Evolutionary conservation across 2,113 vertebrate species (phyloP), one percentile per base, ranked within the genome.

Genomic region (Cyprinodon brontotheroides): DNA sequence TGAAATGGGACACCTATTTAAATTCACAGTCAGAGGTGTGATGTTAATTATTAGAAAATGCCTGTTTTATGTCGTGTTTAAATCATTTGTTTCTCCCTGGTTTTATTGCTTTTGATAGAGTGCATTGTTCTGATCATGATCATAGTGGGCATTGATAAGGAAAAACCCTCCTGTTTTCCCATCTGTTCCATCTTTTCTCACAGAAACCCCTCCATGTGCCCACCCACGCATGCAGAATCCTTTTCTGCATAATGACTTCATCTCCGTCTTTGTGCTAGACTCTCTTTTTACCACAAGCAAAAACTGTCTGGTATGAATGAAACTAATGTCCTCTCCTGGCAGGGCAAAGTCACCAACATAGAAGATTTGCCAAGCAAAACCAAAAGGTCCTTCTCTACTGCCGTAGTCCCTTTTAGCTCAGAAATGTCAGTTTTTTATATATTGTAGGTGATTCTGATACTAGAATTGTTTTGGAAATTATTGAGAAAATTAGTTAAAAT

Each of bases 301-400:
- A 92, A 90, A 89, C 91, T 89, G 91, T 91, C 91, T 92, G 88
- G 62, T 90, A 62, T 89, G 80, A 90, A 88, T 88, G 81, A 78
- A 77, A 62, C 87, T 79, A 90, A 87, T 87, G 77, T 74, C 72
- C 62, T 86, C 79, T 79, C 72, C 76, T 85, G 85, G 79, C 78
- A 70, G 72, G 78, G 41, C 47, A 45, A 86, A 87, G 86, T 82
- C 74, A 84, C 79, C 74, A 78, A 71, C 29, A 40, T 65, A 82
- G 4, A 80, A 84, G 64, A 83, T 86, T 89, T 80, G 72, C 85
- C 81, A 78, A 84, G 84, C 74, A 71, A 39, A 72, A 72, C 77
- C 57, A 74, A 81, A 82, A 22, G 71, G 73, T 68, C 72, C 65
- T 72, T 65, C 73, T 64, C 59, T 9, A 9, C 50, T 41, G 20